Percentiles rank a stretch among this genome's conserved stretches.
Conservation (phyloP, 2,113 vertebrate genomes). For the Saiga tatarica region DNA sequence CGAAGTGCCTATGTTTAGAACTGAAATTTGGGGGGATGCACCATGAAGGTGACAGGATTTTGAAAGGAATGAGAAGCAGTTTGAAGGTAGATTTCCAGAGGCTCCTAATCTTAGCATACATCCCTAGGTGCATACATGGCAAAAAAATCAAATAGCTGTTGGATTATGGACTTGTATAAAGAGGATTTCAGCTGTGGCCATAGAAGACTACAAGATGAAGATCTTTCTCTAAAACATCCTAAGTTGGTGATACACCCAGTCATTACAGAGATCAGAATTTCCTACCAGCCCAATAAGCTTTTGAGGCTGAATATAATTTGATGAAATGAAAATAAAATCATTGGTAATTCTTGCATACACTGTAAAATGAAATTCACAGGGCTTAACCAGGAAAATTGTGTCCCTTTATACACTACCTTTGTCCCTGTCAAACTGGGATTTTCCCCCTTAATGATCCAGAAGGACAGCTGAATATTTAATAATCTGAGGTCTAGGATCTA, state of each 20-base stretch:
- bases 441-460: neutral
- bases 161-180: neutral
- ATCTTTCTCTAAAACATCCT: neutral
- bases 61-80: neutral
- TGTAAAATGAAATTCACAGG: neutral
- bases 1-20: neutral
- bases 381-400: neutral
- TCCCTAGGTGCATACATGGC: neutral
- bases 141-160: neutral
- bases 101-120: neutral
- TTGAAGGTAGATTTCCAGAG: neutral
- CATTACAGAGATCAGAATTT: neutral
- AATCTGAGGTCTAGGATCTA: neutral
- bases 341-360: neutral
- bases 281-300: neutral
- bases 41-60: neutral
- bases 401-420: neutral
- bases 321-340: neutral
- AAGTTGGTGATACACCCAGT: neutral
- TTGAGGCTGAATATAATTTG: neutral
- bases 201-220: neutral
- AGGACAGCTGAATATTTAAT: neutral
- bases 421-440: neutral
- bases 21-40: neutral
- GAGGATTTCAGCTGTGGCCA: neutral